Evolutionary conservation across 1,140 invertebrate genomes (phyloP), one percentile per base, ranked within the genome.

Genomic region (Heliconius hermathena): DNA sequence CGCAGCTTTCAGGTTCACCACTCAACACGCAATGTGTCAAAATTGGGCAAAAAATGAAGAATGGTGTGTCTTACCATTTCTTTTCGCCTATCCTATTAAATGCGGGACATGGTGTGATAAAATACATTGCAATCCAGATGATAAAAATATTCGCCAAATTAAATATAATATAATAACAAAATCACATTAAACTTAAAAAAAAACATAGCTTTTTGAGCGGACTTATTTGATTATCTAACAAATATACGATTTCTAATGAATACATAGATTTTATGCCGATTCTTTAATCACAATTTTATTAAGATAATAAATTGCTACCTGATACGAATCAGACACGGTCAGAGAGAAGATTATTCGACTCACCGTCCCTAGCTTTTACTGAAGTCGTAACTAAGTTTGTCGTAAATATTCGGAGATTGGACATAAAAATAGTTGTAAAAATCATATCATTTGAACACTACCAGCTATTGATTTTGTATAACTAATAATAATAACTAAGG

Each of bases 391-490:
- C 77, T 75, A 73, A 79, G 80, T 79, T 81, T 74, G 80, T 85
- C 84, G 80, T 85, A 85, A 85, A 85, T 85, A 85, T 85, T 85
- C 82, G 78, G 77, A 82, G 80, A 83, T 83, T 85, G 82, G 82
- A 82, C 77, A 82, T 83, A 85, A 85, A 85, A 85, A 83, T 83
- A 75, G 71, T 73, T 78, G 80, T 85, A 83, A 85, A 85, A 78
- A 76, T 80, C 38, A 80, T 80, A 80, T 74, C 70, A 71, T 52
- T 66, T 20, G 26, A 76, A 70, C 79, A 22, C 74, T 80, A 70
- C 71, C 29, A 76, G 16, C 74, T 36, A 52, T 71, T 46, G 41
- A 70, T 60, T 26, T 60, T 60, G 9, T 60, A 60, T 60, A 60
- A 60, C 54, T 60, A 22, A 60, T 26, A 60, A 60, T 60, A 60